These are phyloP conservation scores for Acrobasis repandana DNA, from an alignment of 2,888 invertebrate genomes.

Conservation along the genomic window DNA sequence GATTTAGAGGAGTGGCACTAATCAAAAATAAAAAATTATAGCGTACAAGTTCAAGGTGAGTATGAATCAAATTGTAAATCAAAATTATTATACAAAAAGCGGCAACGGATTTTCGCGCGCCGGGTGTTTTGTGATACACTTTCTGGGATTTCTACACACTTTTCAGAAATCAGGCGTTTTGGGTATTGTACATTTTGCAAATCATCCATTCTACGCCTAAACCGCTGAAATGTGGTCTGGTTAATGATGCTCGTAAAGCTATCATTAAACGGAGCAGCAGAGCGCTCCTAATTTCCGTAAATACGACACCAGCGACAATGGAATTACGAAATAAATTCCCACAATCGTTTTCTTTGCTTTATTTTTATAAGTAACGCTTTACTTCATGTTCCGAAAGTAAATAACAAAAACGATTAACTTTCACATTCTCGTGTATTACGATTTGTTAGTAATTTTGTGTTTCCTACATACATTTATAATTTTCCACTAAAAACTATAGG, in stretches of 20 bases:
- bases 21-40: no score
- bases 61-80: no score
- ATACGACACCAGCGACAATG: slow-evolving; percentile 45
- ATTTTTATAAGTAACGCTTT: slow-evolving; percentile 1
- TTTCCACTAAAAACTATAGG: no score
- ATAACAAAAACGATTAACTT: not conserved
- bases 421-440: not conserved
- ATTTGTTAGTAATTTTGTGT: not conserved
- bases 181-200: no score
- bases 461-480: not conserved
- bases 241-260: slow-evolving; percentile 41
- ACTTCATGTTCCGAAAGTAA: slow-evolving; percentile 1
- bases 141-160: no score
- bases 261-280: slow-evolving; percentile 40
- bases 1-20: no score
- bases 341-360: slow-evolving; percentile 15
- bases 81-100: no score
- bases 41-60: no score
- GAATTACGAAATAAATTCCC: slow-evolving; percentile 39
- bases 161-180: no score
- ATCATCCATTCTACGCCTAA: no score
- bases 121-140: no score
- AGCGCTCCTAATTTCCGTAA: slow-evolving; percentile 45
- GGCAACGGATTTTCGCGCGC: no score
- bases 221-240: slow-evolving; percentile 28